Percentiles rank a stretch among this genome's conserved stretches.
Conservation (phyloP, 1,140 invertebrate genomes). For the Procambarus virginalis region DNA sequence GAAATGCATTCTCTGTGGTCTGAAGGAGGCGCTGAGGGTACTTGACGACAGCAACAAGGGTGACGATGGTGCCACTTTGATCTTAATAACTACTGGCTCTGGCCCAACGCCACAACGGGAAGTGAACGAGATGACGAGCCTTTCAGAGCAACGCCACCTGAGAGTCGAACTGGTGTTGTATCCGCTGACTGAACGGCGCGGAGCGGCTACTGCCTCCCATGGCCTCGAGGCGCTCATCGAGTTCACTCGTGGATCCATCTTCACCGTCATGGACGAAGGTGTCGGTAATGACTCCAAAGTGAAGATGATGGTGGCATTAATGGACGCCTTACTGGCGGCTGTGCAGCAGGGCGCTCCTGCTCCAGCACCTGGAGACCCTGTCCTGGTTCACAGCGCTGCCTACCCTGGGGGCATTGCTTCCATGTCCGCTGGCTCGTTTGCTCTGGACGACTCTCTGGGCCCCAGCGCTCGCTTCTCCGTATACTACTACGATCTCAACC, state of each 20-base stretch:
- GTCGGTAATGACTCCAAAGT: slow-evolving; percentile 75
- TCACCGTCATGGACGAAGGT: slow-evolving; percentile 76
- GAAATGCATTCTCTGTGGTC: slow-evolving; percentile 65
- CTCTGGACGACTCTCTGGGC: slow-evolving; percentile 70
- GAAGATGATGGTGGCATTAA: slow-evolving; percentile 75
- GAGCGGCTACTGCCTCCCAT: slow-evolving; percentile 29
- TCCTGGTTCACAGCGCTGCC: slow-evolving; percentile 59
- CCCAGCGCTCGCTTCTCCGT: slow-evolving; percentile 70
- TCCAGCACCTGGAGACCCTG: slow-evolving; percentile 40
- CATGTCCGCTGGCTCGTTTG: slow-evolving; percentile 70
- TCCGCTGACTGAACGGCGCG: slow-evolving; percentile 52
- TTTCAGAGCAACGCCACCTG: slow-evolving; percentile 33
- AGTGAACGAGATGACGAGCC: slow-evolving; percentile 53
- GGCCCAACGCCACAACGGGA: slow-evolving; percentile 49
- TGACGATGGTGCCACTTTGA: slow-evolving; percentile 42
- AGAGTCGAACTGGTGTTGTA: slow-evolving; percentile 55
- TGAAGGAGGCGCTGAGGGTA: slow-evolving; percentile 59
- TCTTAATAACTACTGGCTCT: slow-evolving; percentile 58
- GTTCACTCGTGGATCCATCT: slow-evolving; percentile 73
- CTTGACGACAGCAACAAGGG: slow-evolving; percentile 21
- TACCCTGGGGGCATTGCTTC: slow-evolving; percentile 65
- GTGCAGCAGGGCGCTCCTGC: slow-evolving; percentile 39
- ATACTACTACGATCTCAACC: slow-evolving; percentile 71
- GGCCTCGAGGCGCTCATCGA: slow-evolving; percentile 46
- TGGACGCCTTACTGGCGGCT: slow-evolving; percentile 65